A percentile compares a stretch with the other conserved stretches of the same genome.
These are phyloP conservation scores for Cephus sareptanus DNA, from an alignment of 2,888 invertebrate genomes.

Conservation along the genomic window DNA sequence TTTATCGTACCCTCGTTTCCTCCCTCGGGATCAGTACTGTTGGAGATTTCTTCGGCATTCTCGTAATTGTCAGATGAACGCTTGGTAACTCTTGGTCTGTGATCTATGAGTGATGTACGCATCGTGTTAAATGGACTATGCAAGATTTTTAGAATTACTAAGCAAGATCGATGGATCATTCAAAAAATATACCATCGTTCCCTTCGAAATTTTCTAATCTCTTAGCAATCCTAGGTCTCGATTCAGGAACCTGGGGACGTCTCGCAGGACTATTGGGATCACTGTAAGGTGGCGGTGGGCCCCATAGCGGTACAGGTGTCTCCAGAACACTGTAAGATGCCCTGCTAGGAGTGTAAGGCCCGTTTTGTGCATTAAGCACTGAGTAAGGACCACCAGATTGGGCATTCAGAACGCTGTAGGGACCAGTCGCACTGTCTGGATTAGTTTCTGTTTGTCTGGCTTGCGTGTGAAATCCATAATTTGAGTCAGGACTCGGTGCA, in stretches of 20 bases:
- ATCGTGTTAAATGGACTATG: background rate
- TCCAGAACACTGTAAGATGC: slow-evolving; percentile 61
- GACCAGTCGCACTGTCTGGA: slow-evolving; percentile 57
- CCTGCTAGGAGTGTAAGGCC: slow-evolving; percentile 53
- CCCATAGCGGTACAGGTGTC: slow-evolving; percentile 73
- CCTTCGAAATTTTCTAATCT: slow-evolving; percentile 66
- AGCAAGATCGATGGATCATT: background rate
- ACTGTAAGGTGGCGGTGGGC: slow-evolving; percentile 89
- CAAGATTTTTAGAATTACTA: background rate
- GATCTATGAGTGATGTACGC: slow-evolving; percentile 4
- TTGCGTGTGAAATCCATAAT: slow-evolving; percentile 74
- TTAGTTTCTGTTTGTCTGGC: slow-evolving; percentile 47
- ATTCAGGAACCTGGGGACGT: slow-evolving; percentile 64
- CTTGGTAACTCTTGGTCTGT: slow-evolving; percentile 25
- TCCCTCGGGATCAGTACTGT: slow-evolving; percentile 55
- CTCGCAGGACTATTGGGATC: slow-evolving; percentile 80
- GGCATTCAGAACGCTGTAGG: slow-evolving; percentile 70
- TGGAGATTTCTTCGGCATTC: slow-evolving; percentile 58
- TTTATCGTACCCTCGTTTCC: slow-evolving; percentile 51
- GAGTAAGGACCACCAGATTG: slow-evolving; percentile 54
- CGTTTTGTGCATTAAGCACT: slow-evolving; percentile 48
- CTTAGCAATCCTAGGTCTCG: slow-evolving; percentile 65
- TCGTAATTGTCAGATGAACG: slow-evolving; percentile 59
- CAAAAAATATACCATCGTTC: slow-evolving; percentile 46
- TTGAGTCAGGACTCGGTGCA: slow-evolving; percentile 76